These are phyloP conservation scores for Centroberyx gerrardi DNA, from an alignment of 2,797 vertebrate species.

Conservation along the genomic window DNA sequence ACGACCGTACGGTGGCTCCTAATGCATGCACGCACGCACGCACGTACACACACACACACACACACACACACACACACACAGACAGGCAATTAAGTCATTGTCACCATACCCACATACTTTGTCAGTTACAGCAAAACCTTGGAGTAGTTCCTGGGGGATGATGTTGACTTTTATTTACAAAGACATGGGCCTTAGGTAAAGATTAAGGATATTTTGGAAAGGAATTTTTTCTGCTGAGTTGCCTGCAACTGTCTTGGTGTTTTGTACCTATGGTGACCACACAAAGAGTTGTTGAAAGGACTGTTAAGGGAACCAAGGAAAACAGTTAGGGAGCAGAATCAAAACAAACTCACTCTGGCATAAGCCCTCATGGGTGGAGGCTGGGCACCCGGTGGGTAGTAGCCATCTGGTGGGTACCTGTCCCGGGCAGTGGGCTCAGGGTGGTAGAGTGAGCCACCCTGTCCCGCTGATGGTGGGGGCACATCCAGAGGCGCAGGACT, in stretches of 20 bases:
- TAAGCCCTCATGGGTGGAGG: constrained; percentile 90
- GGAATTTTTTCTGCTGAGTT: neutral
- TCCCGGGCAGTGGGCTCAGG: constrained; percentile 89
- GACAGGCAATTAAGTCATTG: neutral
- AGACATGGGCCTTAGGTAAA: no score
- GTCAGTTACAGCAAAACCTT: no score
- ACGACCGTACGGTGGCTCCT: constrained; percentile 86
- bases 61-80: constrained; percentile 22
- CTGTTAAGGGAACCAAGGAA: neutral
- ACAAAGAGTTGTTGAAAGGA: neutral
- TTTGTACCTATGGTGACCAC: neutral
- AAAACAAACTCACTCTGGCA: constrained; percentile 86
- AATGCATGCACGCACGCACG: constrained; percentile 19
- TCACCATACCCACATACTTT: no score
- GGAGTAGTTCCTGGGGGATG: no score
- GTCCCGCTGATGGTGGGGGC: constrained; percentile 81
- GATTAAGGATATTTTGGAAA: no score
- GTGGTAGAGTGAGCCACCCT: constrained; percentile 90
- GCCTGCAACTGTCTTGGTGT: neutral
- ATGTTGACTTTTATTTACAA: no score
- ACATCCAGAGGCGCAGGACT: constrained; percentile 93
- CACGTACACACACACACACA: neutral
- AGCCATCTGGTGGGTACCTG: constrained; percentile 92
- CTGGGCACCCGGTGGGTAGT: constrained; percentile 90
- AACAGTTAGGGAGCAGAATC: neutral